Conservation (phyloP, 92 coral and sea anemone genomes). For the Palythoa grandis region DNA sequence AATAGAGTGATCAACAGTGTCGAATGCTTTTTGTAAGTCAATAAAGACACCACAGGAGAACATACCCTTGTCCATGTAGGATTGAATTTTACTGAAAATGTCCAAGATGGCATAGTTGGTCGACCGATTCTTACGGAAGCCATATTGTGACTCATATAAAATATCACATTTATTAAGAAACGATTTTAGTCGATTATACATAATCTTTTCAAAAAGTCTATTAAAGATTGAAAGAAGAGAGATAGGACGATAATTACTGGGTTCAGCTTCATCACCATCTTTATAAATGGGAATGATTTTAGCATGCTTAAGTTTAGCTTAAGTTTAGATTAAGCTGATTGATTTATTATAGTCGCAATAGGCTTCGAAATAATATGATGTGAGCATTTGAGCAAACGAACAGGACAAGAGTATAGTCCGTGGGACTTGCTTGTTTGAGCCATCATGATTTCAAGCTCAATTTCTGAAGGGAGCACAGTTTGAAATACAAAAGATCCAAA, state of each 20-base stretch:
- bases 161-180: not conserved
- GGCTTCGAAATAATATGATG: slow-evolving; percentile 11
- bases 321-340: too few species aligned
- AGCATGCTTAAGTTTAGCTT: slow-evolving; percentile 25
- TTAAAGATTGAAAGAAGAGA: too few species aligned
- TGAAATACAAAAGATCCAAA: slow-evolving; percentile 37
- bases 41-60: too few species aligned
- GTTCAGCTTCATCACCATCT: too few species aligned
- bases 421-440: slow-evolving; percentile 26
- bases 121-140: not conserved
- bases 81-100: not conserved
- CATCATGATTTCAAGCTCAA: not conserved
- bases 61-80: too few species aligned
- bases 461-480: too few species aligned
- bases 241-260: too few species aligned
- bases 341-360: not conserved
- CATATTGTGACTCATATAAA: not conserved
- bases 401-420: slow-evolving; percentile 44
- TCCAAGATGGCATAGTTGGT: not conserved
- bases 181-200: not conserved
- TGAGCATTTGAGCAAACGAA: slow-evolving; percentile 22
- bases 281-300: too few species aligned
- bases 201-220: not conserved
- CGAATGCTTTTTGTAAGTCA: too few species aligned
- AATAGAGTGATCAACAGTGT: too few species aligned